phyloP scores from a whole-genome alignment of 2,888 invertebrate genomes.

The Mantis religiosa region DNA sequence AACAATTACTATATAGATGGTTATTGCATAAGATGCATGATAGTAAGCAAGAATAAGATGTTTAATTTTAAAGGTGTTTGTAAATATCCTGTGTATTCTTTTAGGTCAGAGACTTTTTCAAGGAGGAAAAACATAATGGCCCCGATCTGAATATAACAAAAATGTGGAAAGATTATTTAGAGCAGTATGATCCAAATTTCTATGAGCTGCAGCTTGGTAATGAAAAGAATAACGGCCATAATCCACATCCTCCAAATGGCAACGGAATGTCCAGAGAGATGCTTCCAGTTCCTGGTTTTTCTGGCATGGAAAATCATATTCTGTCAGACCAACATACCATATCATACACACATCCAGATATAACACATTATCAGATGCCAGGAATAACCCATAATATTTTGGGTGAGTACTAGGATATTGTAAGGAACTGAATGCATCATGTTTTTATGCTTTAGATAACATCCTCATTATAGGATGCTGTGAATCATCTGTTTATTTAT shows the following conservation, averaged over 20 bases:
- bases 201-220: slow-evolving; percentile 50
- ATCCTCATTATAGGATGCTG: too few species aligned
- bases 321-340: neutral
- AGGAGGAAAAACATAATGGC: slow-evolving; percentile 53
- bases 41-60: too few species aligned
- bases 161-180: slow-evolving; percentile 58
- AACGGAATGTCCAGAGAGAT: neutral
- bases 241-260: slow-evolving; percentile 3
- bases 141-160: slow-evolving; percentile 55
- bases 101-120: slow-evolving; percentile 48
- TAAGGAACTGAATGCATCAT: neutral
- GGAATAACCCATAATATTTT: slow-evolving; percentile 6
- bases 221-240: slow-evolving; percentile 40
- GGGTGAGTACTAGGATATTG: neutral
- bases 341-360: neutral
- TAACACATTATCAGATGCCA: slow-evolving; percentile 10
- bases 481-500: too few species aligned
- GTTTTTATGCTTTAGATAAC: neutral
- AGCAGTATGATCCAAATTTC: slow-evolving; percentile 52
- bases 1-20: too few species aligned
- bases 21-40: too few species aligned
- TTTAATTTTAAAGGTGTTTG: too few species aligned
- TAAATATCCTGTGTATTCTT: neutral
- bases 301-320: neutral
- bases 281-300: neutral